Conservation (phyloP, 2,113 vertebrate genomes). For the Chitala chitala region DNA sequence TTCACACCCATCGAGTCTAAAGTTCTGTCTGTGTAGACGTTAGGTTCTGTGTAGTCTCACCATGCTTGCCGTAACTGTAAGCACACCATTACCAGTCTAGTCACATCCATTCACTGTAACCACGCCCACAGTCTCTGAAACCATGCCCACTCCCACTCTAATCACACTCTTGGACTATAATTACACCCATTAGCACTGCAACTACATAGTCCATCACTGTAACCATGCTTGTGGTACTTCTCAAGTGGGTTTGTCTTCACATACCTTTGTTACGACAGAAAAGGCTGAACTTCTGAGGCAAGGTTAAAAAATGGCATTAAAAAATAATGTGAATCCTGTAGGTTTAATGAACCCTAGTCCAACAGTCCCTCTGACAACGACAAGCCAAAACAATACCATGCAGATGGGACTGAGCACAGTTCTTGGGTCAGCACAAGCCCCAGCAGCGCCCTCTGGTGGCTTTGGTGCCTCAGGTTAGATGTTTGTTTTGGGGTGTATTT, state of each 20-base stretch:
- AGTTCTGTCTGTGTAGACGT: no score
- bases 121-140: background rate
- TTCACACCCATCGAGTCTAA: no score
- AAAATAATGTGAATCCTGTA: constrained; percentile 2
- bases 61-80: background rate
- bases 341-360: constrained; percentile 67
- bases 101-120: background rate
- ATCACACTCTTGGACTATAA: background rate
- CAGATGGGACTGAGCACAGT: constrained; percentile 72
- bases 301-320: background rate
- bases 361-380: constrained; percentile 59
- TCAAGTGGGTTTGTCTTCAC: no score
- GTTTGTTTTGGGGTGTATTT: background rate
- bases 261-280: no score
- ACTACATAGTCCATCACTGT: no score
- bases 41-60: background rate
- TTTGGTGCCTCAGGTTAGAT: constrained; percentile 73
- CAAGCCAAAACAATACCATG: constrained; percentile 67
- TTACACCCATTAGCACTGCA: background rate
- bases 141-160: background rate
- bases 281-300: background rate
- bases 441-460: constrained; percentile 51
- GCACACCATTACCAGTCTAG: background rate
- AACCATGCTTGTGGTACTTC: no score
- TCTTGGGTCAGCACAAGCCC: constrained; percentile 55